Conservation (phyloP, 23 tunicate genomes). For the Corella eumyota region DNA sequence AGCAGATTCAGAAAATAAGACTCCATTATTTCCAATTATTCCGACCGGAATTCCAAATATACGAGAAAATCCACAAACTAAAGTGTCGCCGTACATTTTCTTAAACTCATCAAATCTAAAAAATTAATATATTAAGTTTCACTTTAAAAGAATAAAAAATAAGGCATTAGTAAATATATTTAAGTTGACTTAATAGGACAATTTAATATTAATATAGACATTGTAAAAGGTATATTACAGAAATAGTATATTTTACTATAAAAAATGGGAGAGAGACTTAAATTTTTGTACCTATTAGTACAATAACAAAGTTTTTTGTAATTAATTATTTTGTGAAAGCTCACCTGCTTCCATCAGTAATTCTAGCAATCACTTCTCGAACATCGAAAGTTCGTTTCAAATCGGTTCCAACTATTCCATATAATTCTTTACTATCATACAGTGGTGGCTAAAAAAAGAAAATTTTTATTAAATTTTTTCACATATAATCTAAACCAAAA, state of each 20-base stretch:
- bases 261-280: too few relatives aligned
- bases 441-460: constrained; percentile 59
- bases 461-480: too few relatives aligned
- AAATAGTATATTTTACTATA: too few relatives aligned
- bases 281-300: too few relatives aligned
- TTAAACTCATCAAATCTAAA: constrained; percentile 77
- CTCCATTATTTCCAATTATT: constrained; percentile 95
- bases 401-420: constrained; percentile 96
- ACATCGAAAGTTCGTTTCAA: constrained; percentile 77
- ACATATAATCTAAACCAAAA: too few relatives aligned
- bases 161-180: too few relatives aligned
- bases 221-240: too few relatives aligned
- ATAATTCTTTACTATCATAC: constrained; percentile 71
- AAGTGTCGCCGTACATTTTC: constrained; percentile 79
- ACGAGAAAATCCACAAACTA: constrained; percentile 90
- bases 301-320: too few relatives aligned
- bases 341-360: constrained; percentile 89
- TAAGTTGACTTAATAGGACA: too few relatives aligned
- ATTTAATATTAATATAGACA: too few relatives aligned
- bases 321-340: too few relatives aligned
- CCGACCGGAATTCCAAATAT: constrained; percentile 90
- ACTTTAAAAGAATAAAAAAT: too few relatives aligned
- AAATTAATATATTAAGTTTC: constrained; percentile 3
- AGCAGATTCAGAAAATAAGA: constrained; percentile 92
- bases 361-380: constrained; percentile 87